These are phyloP conservation scores for Antitype chi DNA, from an alignment of 2,888 invertebrate species.

Conservation along the genomic window DNA sequence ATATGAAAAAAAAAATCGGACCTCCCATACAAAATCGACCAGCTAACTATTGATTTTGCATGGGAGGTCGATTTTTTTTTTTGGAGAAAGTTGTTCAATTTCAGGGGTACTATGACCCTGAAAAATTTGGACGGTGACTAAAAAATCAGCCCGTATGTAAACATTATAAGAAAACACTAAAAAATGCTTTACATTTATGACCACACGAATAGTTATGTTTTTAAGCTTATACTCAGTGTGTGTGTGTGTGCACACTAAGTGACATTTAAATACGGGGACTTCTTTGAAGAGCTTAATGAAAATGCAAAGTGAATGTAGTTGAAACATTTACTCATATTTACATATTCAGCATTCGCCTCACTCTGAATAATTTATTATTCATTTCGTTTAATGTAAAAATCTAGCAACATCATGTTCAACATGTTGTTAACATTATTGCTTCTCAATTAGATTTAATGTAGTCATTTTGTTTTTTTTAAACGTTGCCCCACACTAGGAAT, in stretches of 20 bases:
- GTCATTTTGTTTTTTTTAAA: too few relatives aligned
- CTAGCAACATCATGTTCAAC: conserved; percentile 2
- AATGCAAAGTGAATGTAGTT: conserved; percentile 77
- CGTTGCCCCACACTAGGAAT: too few relatives aligned
- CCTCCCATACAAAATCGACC: too few relatives aligned
- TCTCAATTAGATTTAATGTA: too few relatives aligned
- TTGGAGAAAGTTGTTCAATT: too few relatives aligned
- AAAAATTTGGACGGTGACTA: too few relatives aligned
- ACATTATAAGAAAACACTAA: not conserved
- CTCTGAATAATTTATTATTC: conserved; percentile 66
- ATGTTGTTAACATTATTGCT: conserved; percentile 22
- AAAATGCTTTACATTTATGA: not conserved
- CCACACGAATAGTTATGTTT: not conserved
- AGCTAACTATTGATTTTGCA: too few relatives aligned
- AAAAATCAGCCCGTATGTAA: too few relatives aligned
- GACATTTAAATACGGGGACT: conserved; percentile 51
- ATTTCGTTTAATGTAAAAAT: conserved; percentile 50
- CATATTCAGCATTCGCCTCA: conserved; percentile 71
- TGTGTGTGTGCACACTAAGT: conserved; percentile 6
- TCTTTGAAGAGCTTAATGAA: conserved; percentile 72
- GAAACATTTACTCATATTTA: conserved; percentile 75
- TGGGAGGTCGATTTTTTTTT: too few relatives aligned
- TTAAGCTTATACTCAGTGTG: not conserved
- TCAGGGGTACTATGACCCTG: too few relatives aligned
- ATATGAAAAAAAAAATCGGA: too few relatives aligned